Percentiles rank a stretch among this genome's conserved stretches.
These are phyloP conservation scores for Cervus canadensis DNA, from an alignment of 2,113 vertebrate species.

Conservation along the genomic window DNA sequence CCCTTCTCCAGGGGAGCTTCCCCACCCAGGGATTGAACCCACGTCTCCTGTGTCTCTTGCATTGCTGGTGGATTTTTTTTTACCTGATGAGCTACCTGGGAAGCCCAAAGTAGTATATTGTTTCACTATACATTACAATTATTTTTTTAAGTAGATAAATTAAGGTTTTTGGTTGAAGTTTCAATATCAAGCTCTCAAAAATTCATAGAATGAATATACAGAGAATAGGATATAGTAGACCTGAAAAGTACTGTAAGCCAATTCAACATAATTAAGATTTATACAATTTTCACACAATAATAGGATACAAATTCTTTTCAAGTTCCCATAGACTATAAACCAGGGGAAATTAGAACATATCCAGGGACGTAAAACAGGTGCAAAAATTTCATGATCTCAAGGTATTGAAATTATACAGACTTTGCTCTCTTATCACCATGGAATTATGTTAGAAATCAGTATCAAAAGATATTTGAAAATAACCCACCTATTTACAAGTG, in stretches of 20 bases:
- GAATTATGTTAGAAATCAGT: neutral
- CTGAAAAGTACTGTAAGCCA: neutral
- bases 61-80: neutral
- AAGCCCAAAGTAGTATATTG: neutral
- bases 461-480: neutral
- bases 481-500: neutral
- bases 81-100: neutral
- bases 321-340: neutral
- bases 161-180: neutral
- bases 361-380: neutral
- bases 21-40: neutral
- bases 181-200: neutral
- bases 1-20: neutral
- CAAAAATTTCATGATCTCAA: neutral
- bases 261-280: neutral
- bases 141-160: neutral
- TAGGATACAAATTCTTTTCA: neutral
- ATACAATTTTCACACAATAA: neutral
- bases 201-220: neutral
- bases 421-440: neutral
- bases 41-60: neutral
- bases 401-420: neutral
- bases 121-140: neutral
- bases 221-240: neutral
- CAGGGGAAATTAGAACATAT: neutral